phyloP scores from a whole-genome alignment of 2,888 invertebrate genomes.

The Philereme transversata region DNA sequence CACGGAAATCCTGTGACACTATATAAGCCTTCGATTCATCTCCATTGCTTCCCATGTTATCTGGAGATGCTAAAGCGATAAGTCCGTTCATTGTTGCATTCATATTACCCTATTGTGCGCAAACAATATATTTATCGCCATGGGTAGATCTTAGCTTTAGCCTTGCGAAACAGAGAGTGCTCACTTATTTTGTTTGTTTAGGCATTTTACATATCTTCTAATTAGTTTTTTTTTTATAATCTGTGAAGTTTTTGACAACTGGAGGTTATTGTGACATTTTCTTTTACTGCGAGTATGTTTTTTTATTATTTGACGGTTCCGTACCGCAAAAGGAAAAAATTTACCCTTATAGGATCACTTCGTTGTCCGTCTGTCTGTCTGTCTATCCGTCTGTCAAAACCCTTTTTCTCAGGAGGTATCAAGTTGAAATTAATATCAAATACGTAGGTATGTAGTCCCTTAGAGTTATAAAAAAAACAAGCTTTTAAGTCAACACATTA shows the following conservation, averaged over 20 bases:
- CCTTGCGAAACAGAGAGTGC: constrained; percentile 15
- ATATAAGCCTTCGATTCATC: constrained; percentile 3
- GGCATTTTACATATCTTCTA: constrained; percentile 12
- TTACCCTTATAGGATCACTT: too few species aligned
- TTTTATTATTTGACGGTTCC: too few species aligned
- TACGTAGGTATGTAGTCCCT: too few species aligned
- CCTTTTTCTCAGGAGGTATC: too few species aligned
- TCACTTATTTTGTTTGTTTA: constrained; percentile 19
- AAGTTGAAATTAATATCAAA: too few species aligned
- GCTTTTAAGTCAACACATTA: too few species aligned
- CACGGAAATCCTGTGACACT: constrained; percentile 24
- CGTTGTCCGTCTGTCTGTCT: too few species aligned
- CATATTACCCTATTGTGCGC: constrained; percentile 35
- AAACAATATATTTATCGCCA: constrained; percentile 33
- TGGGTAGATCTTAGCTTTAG: constrained; percentile 33
- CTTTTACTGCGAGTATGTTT: too few species aligned
- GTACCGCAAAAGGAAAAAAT: too few species aligned
- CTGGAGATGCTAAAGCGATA: constrained; percentile 38
- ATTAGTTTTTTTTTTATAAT: constrained; percentile 6
- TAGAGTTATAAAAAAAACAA: too few species aligned
- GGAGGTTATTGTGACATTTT: too few species aligned
- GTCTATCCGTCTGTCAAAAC: too few species aligned
- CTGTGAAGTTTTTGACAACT: neutral
- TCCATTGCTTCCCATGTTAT: constrained; percentile 26
- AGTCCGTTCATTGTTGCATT: constrained; percentile 40